Percentiles rank a stretch among this genome's conserved stretches.
These are phyloP conservation scores for Anneissia japonica DNA, from an alignment of 35 echinoderm and acorn worm species.

Conservation along the genomic window DNA sequence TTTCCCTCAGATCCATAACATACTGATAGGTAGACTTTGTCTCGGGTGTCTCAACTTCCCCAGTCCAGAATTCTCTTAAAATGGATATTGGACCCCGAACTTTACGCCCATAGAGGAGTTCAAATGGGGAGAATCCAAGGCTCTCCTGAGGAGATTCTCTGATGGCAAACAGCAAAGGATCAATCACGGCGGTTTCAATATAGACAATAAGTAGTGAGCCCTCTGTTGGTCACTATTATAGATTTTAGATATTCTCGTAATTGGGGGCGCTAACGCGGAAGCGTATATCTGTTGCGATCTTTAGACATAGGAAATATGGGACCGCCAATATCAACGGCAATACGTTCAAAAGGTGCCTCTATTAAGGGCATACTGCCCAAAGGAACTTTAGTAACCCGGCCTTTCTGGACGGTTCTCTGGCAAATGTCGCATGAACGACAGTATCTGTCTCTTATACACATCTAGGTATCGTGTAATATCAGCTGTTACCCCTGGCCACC, in stretches of 20 bases:
- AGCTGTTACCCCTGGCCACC: slow-evolving; percentile 15
- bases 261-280: too few relatives aligned
- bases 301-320: slow-evolving; percentile 34
- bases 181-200: too few relatives aligned
- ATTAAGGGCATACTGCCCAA: slow-evolving; percentile 40
- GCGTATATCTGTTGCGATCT: slow-evolving; percentile 34
- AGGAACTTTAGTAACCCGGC: slow-evolving; percentile 37
- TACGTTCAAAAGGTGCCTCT: slow-evolving; percentile 41
- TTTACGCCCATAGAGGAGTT: slow-evolving; percentile 43
- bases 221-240: too few relatives aligned
- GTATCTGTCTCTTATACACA: too few relatives aligned
- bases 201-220: too few relatives aligned
- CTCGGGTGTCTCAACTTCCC: slow-evolving; percentile 11
- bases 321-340: slow-evolving; percentile 38
- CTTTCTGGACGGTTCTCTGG: background rate
- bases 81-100: slow-evolving; percentile 59
- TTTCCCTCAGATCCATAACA: slow-evolving; percentile 12
- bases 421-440: slow-evolving; percentile 41
- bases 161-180: slow-evolving; percentile 42
- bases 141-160: slow-evolving; percentile 42
- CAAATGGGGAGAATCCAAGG: slow-evolving; percentile 55
- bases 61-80: slow-evolving; percentile 54
- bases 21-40: slow-evolving; percentile 51
- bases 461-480: slow-evolving; percentile 14
- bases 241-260: too few relatives aligned